Evolutionary conservation across 1,140 invertebrate species (phyloP).

Genomic region (Heliconius hermathena): DNA sequence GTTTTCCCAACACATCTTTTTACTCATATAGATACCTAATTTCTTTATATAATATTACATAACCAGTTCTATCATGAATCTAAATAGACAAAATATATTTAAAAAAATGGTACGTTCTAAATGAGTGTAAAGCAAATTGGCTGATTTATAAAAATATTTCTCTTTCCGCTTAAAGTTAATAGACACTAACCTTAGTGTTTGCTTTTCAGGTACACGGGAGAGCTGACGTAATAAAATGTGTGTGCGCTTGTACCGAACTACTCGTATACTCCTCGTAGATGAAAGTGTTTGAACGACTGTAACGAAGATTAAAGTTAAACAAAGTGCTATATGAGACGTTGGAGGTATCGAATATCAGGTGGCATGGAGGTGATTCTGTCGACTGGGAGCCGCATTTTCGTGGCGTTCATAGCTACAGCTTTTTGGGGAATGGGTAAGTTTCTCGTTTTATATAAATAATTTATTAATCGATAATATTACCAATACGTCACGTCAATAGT

Average conservation of each 20-base stretch:
- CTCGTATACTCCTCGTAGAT: constrained; percentile 27
- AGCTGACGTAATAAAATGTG: constrained; percentile 51
- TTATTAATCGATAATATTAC: too few species aligned
- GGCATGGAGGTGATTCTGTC: constrained; percentile 70
- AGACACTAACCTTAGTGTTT: constrained; percentile 25
- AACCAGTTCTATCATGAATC: background rate
- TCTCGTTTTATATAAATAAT: background rate
- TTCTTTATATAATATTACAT: background rate
- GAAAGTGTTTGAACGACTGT: constrained; percentile 40
- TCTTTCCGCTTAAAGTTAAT: constrained; percentile 13
- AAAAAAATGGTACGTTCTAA: too few species aligned
- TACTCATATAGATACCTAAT: background rate
- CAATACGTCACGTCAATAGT: too few species aligned
- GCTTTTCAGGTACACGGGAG: constrained; percentile 30
- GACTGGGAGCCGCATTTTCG: constrained; percentile 67
- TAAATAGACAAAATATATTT: too few species aligned
- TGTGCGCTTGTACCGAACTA: constrained; percentile 60
- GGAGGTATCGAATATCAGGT: constrained; percentile 53
- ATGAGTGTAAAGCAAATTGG: background rate
- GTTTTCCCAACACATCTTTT: constrained; percentile 17
- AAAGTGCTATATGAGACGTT: constrained; percentile 48
- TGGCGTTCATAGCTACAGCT: constrained; percentile 69
- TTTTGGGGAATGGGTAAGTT: constrained; percentile 74
- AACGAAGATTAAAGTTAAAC: constrained; percentile 42
- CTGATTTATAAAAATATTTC: constrained; percentile 18